Evolutionary conservation across 2,113 vertebrate genomes (phyloP).

Genomic region (Ramphastos sulfuratus): DNA sequence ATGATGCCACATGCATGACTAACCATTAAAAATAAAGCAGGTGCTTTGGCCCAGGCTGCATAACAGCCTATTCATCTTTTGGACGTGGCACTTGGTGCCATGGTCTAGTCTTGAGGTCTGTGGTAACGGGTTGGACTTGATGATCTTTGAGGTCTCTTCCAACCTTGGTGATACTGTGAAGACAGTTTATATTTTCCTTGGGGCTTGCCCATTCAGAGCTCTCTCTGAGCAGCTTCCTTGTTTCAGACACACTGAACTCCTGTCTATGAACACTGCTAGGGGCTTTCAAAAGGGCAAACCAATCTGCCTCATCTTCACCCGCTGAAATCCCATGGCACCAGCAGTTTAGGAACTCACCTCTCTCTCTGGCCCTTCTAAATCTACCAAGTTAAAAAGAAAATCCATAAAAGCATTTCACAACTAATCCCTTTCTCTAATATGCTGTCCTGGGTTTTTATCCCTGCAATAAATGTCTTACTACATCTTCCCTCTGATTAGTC

Average conservation of each 20-base stretch:
- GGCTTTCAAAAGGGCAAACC: neutral
- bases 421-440: slow-evolving; percentile 37
- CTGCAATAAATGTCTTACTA: neutral
- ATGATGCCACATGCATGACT: slow-evolving; percentile 69
- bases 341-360: neutral
- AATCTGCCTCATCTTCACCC: neutral
- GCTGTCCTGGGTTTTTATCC: slow-evolving; percentile 10
- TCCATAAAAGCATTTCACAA: slow-evolving; percentile 33
- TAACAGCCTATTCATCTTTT: slow-evolving; percentile 50
- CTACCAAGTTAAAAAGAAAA: slow-evolving; percentile 36
- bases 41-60: slow-evolving; percentile 25
- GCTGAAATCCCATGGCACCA: slow-evolving; percentile 2
- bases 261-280: neutral
- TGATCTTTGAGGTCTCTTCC: too few relatives aligned
- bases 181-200: slow-evolving; percentile 23
- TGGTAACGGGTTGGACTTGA: too few relatives aligned
- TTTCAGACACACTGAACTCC: neutral
- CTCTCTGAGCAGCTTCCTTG: neutral
- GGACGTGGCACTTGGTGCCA: too few relatives aligned
- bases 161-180: too few relatives aligned
- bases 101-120: too few relatives aligned
- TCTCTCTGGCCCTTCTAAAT: neutral
- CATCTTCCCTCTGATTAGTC: slow-evolving; percentile 23
- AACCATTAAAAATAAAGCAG: slow-evolving; percentile 56
- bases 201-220: slow-evolving; percentile 46